These are phyloP conservation scores for Hanleya hanleyi DNA, from an alignment of 2,888 invertebrate species.

Conservation along the genomic window DNA sequence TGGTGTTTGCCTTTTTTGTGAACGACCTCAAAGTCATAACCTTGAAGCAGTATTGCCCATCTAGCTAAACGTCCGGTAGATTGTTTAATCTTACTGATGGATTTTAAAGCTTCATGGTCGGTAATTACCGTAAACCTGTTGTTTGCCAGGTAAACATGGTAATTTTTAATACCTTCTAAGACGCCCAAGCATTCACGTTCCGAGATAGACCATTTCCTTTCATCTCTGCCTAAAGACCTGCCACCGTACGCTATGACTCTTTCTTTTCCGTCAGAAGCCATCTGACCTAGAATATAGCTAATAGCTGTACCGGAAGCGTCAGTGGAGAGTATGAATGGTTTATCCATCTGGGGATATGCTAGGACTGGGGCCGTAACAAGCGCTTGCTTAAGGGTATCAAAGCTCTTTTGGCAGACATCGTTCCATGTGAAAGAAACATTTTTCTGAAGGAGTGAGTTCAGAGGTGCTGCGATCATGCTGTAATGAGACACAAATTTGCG, in stretches of 20 bases:
- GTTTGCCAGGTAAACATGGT: neutral
- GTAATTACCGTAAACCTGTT: neutral
- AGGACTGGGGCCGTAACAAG: slow-evolving; percentile 15
- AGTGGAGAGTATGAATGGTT: slow-evolving; percentile 15
- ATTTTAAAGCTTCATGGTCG: neutral
- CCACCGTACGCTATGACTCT: neutral
- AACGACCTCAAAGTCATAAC: neutral
- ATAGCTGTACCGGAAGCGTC: slow-evolving; percentile 23
- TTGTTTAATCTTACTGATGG: too few species aligned
- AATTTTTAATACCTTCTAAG: neutral
- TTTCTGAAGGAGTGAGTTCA: slow-evolving; percentile 54
- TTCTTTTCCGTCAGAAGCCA: slow-evolving; percentile 4
- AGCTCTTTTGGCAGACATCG: slow-evolving; percentile 45
- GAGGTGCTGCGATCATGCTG: slow-evolving; percentile 34
- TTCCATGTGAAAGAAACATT: slow-evolving; percentile 47
- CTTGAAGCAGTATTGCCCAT: slow-evolving; percentile 13
- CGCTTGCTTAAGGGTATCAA: slow-evolving; percentile 48
- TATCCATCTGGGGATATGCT: slow-evolving; percentile 13
- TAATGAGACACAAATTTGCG: slow-evolving; percentile 40
- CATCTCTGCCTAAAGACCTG: neutral
- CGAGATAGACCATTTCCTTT: neutral
- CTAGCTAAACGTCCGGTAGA: too few species aligned
- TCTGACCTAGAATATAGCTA: slow-evolving; percentile 25
- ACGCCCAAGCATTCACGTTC: neutral
- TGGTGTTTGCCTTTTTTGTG: neutral